Percentiles rank a stretch among this genome's conserved stretches.
Evolutionary conservation across 2,113 vertebrate genomes (phyloP).

Genomic region (Vulpes lagopus): DNA sequence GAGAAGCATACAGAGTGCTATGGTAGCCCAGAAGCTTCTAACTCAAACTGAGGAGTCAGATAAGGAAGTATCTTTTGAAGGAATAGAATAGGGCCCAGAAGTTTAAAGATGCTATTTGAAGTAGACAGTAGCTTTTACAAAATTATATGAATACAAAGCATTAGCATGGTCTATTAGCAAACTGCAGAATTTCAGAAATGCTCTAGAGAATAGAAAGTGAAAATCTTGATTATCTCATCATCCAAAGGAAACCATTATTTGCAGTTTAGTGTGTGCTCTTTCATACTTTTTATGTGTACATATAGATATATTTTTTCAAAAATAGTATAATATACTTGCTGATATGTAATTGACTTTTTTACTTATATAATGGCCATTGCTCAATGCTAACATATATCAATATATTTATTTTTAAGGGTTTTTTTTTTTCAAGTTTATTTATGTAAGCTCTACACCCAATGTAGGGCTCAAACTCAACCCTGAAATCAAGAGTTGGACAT

Average conservation of each 20-base stretch:
- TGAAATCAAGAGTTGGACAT: not conserved
- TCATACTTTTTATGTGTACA: not conserved
- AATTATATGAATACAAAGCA: not conserved
- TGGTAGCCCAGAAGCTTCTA: not conserved
- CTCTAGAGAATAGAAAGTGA: not conserved
- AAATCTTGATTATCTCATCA: not conserved
- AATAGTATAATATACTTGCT: not conserved
- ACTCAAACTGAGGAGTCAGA: not conserved
- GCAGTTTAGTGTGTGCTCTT: not conserved
- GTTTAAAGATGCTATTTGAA: slow-evolving; percentile 1
- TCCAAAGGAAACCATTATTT: not conserved
- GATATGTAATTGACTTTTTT: not conserved
- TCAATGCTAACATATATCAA: not conserved
- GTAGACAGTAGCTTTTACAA: not conserved
- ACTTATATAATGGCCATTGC: not conserved
- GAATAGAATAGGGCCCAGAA: not conserved
- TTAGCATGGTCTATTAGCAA: not conserved
- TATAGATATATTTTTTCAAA: not conserved
- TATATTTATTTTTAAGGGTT: not conserved
- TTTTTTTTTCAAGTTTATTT: not conserved
- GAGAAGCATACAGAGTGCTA: not conserved
- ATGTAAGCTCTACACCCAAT: not conserved
- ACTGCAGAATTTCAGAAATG: slow-evolving; percentile 25
- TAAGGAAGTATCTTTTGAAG: not conserved
- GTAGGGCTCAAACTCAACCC: not conserved